phyloP scores from a whole-genome alignment of 2,797 vertebrate species.

The Channa striata region DNA sequence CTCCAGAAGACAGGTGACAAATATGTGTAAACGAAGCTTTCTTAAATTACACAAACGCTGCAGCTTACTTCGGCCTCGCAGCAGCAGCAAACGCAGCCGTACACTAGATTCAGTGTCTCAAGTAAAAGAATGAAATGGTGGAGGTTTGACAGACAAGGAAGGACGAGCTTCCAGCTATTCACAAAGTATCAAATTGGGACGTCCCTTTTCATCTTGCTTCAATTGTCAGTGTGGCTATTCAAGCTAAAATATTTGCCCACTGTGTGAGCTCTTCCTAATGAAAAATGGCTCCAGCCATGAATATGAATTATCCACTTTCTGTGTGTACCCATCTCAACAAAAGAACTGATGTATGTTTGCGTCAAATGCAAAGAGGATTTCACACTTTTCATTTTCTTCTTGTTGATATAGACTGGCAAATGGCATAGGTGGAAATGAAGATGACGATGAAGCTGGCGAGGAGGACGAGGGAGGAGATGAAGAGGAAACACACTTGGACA shows the following conservation, averaged over 20 bases:
- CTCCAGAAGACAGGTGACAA: slow-evolving; percentile 3
- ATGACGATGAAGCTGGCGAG: slow-evolving; percentile 68
- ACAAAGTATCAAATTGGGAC: slow-evolving; percentile 36
- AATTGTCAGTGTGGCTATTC: slow-evolving; percentile 46
- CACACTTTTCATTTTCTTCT: slow-evolving; percentile 15
- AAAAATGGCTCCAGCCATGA: slow-evolving; percentile 29
- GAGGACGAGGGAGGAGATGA: slow-evolving; percentile 64
- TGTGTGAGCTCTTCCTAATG: slow-evolving; percentile 27
- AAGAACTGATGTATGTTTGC: slow-evolving; percentile 4
- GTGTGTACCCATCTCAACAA: slow-evolving; percentile 7
- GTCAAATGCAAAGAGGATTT: slow-evolving; percentile 25
- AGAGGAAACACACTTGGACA: slow-evolving; percentile 72
- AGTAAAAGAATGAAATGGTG: slow-evolving; percentile 33
- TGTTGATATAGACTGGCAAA: slow-evolving; percentile 76
- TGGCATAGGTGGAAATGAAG: slow-evolving; percentile 76
- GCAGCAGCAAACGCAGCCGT: slow-evolving; percentile 6
- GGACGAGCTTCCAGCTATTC: slow-evolving; percentile 36
- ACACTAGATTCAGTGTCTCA: slow-evolving; percentile 17
- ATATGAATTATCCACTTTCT: slow-evolving; percentile 39
- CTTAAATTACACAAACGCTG: neutral
- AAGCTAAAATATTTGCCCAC: slow-evolving; percentile 39
- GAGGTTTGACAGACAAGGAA: slow-evolving; percentile 18
- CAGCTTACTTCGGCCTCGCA: slow-evolving; percentile 22
- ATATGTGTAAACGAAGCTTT: neutral
- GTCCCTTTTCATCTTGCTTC: slow-evolving; percentile 49